These are phyloP conservation scores for Ellobius talpinus DNA, from an alignment of 2,113 vertebrate species.

Conservation along the genomic window DNA sequence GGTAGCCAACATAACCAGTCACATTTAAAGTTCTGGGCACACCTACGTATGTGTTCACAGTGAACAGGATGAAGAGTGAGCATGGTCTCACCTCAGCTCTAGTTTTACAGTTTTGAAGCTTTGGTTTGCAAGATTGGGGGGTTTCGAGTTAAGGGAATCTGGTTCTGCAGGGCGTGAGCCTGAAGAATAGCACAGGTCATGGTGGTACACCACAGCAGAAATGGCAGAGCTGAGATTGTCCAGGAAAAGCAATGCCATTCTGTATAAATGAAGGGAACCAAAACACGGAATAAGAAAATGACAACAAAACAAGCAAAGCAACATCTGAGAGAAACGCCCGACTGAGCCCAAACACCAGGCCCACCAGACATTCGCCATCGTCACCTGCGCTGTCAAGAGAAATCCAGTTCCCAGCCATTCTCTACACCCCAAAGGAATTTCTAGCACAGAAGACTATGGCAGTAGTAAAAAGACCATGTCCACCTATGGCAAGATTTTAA, in stretches of 20 bases:
- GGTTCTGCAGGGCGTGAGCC: neutral
- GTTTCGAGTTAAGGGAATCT: neutral
- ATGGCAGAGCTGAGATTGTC: neutral
- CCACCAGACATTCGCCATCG: neutral
- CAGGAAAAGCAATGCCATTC: neutral
- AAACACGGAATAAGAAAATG: conserved; percentile 1
- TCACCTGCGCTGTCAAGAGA: neutral
- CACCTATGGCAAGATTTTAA: neutral
- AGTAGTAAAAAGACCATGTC: neutral
- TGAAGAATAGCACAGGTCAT: neutral
- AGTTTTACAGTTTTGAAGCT: conserved; percentile 32
- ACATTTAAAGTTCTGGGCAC: neutral
- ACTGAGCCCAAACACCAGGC: neutral
- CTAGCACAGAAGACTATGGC: neutral
- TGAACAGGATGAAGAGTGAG: neutral
- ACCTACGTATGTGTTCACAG: neutral
- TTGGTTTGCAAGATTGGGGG: neutral
- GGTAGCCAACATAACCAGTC: neutral
- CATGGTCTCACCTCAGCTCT: neutral
- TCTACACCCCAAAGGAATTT: neutral
- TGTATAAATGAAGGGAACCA: neutral
- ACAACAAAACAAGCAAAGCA: neutral
- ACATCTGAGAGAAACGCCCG: neutral
- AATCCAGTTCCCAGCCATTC: neutral
- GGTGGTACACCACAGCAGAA: neutral